Evolutionary conservation across 2,113 vertebrate genomes (phyloP).

Genomic region (Notiomystis cincta): DNA sequence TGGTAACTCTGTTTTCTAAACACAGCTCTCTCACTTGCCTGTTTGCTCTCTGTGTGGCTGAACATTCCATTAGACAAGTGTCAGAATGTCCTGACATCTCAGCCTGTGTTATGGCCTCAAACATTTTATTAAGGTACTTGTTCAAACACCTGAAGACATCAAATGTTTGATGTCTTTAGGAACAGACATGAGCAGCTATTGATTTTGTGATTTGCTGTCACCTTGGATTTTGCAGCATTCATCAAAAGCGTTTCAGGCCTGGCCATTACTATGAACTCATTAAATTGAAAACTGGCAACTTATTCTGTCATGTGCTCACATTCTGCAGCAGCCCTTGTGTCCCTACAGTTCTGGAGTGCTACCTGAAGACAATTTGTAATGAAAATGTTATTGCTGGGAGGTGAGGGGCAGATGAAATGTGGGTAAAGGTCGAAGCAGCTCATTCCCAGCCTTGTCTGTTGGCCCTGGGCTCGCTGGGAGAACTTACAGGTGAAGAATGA

Average conservation of each 20-base stretch:
- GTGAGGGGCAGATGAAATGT: neutral
- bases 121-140: neutral
- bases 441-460: neutral
- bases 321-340: neutral
- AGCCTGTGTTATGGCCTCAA: neutral
- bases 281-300: neutral
- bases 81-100: neutral
- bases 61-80: neutral
- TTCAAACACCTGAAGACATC: neutral
- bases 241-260: neutral
- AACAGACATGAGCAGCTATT: neutral
- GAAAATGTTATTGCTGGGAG: neutral
- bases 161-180: neutral
- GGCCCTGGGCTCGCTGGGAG: neutral
- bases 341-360: neutral
- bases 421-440: neutral
- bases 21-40: neutral
- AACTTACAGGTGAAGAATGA: neutral
- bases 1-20: neutral
- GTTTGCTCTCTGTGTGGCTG: neutral
- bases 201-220: neutral
- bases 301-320: neutral
- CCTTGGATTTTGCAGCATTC: neutral
- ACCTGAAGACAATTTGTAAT: neutral
- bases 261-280: neutral